Evolutionary conservation across 2,113 vertebrate genomes (phyloP), one percentile per base, ranked within the genome.

Genomic region (Amazona vittata): DNA sequence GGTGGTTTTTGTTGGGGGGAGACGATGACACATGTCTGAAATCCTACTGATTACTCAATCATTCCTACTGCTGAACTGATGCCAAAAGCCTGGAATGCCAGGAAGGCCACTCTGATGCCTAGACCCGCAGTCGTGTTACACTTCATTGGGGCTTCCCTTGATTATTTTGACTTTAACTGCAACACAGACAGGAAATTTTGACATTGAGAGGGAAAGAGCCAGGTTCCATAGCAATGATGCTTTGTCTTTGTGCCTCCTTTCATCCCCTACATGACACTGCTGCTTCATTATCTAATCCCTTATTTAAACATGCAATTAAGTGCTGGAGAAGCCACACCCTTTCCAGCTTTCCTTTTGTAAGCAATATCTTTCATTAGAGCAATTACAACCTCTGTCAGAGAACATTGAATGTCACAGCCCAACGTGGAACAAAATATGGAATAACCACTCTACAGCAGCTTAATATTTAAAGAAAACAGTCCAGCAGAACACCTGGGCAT

Each of bases 231-330:
- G 90, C 46, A 86, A 9, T 15, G 62, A 19, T 21, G 41, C 46
- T 68, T 80, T 83, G 55, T 52, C 86, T 63, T 16, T 10, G 63
- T 6, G 24, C 24, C 75, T 53, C 65, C 63, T 64, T 79, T 83
- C 62, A 75, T 31, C 44, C 46, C 64, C 41, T 60, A 37, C 60
- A 64, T 67, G 79, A 88, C 83, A 70, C 20, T 37, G 53, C 71
- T 95, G 93, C 93, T 85, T 83, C 62, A 17, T 60, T 83, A 57
- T 89, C 81, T 93, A 94, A 94, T 90, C 60, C 65, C 89, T 95
- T 35, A 33, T 49, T 95, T 59, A 83, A 70, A 78, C 53, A 71
- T 11, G 41, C 3, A 1, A 90, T 89, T 81, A 83, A 93, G 52
- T 59, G 21, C 33, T 59, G 33, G 63, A 64, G 46, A n/a, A 33